These are phyloP conservation scores for Sipunculus nudus DNA, from an alignment of 2,888 invertebrate species.

Conservation along the genomic window DNA sequence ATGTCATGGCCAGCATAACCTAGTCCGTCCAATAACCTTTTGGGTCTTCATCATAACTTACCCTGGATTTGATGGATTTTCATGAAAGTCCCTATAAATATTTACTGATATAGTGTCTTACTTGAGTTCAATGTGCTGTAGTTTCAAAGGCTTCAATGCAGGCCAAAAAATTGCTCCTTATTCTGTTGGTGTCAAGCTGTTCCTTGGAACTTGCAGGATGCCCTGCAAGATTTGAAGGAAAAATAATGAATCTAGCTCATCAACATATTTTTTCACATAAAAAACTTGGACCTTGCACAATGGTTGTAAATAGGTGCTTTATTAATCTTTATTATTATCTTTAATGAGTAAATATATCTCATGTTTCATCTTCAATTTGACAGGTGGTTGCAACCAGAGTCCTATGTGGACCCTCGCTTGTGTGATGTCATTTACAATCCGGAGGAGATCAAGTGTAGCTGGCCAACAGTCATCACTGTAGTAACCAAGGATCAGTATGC, in stretches of 20 bases:
- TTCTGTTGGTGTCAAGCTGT: too few relatives aligned
- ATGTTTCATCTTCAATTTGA: constrained; percentile 9
- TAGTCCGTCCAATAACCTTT: not conserved
- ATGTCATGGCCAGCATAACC: not conserved
- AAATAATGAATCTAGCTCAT: too few relatives aligned
- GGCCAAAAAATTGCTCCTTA: too few relatives aligned
- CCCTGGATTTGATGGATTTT: too few relatives aligned
- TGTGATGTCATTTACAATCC: constrained; percentile 84
- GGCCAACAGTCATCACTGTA: constrained; percentile 84
- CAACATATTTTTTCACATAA: too few relatives aligned
- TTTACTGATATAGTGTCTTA: too few relatives aligned
- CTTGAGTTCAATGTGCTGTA: too few relatives aligned
- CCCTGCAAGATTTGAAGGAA: too few relatives aligned
- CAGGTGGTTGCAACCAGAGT: constrained; percentile 92
- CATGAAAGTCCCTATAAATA: too few relatives aligned
- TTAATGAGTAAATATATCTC: not conserved
- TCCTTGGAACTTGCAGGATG: too few relatives aligned
- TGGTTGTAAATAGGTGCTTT: not conserved
- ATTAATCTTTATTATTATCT: not conserved
- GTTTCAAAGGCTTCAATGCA: too few relatives aligned
- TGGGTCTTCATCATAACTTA: not conserved
- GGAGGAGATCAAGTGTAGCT: constrained; percentile 76
- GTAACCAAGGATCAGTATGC: constrained; percentile 91
- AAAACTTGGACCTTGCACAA: too few relatives aligned
- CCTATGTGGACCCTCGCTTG: constrained; percentile 86